These are phyloP conservation scores for Hanleya hanleyi DNA, from an alignment of 2,888 invertebrate genomes.

Conservation along the genomic window DNA sequence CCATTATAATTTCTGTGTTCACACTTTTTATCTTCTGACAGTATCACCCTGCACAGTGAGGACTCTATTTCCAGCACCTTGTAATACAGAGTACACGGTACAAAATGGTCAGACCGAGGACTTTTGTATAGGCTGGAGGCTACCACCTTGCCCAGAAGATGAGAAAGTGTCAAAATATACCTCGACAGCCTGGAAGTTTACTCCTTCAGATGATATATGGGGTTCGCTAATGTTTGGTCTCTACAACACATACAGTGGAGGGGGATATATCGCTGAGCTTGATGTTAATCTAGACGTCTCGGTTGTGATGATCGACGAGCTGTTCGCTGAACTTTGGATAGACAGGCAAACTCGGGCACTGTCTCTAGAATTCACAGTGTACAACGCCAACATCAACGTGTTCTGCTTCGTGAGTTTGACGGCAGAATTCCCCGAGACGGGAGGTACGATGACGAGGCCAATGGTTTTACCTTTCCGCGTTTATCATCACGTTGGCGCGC, in stretches of 20 bases:
- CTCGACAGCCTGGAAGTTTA: constrained; percentile 49
- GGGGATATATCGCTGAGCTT: constrained; percentile 53
- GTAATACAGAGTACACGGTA: constrained; percentile 37
- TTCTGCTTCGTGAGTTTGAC: constrained; percentile 40
- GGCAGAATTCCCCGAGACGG: constrained; percentile 49
- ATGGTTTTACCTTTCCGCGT: constrained; percentile 49
- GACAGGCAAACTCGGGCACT: constrained; percentile 50
- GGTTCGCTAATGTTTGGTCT: constrained; percentile 53
- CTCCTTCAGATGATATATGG: constrained; percentile 40
- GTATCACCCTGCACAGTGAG: constrained; percentile 28
- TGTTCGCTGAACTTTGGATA: constrained; percentile 45
- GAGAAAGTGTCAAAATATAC: not conserved
- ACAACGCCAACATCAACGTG: constrained; percentile 56
- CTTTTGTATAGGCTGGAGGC: constrained; percentile 44
- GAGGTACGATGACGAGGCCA: constrained; percentile 35
- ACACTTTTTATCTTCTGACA: no score
- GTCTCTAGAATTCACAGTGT: constrained; percentile 55
- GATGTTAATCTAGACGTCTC: constrained; percentile 43
- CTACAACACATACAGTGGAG: constrained; percentile 52
- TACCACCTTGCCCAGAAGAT: constrained; percentile 16
- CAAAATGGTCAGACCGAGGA: constrained; percentile 36
- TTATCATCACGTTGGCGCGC: constrained; percentile 53
- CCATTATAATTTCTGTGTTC: no score
- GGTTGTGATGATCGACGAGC: constrained; percentile 22
- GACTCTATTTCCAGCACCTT: constrained; percentile 28